These are phyloP conservation scores for Oncopodura yosiiana DNA, from an alignment of 1,140 invertebrate genomes.

Conservation along the genomic window DNA sequence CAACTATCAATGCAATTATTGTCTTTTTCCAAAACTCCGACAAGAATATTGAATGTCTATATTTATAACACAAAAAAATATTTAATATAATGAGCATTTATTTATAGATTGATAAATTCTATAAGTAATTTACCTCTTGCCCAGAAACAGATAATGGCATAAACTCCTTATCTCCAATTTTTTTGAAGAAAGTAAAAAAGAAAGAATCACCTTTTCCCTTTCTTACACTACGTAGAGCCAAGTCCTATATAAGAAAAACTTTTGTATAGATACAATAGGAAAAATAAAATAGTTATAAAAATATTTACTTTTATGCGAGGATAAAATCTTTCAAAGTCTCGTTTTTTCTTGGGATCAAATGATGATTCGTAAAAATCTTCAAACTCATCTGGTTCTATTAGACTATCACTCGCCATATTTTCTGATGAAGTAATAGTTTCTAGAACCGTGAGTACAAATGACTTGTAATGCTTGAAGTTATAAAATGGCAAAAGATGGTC, in stretches of 20 bases:
- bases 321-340: slow-evolving; percentile 34
- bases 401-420: slow-evolving; percentile 16
- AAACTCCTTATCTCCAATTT: slow-evolving; percentile 24
- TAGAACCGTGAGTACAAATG: slow-evolving; percentile 25
- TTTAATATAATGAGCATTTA: neutral
- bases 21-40: slow-evolving; percentile 24
- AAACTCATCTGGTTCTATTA: slow-evolving; percentile 32
- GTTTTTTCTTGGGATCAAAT: slow-evolving; percentile 31
- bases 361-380: slow-evolving; percentile 31
- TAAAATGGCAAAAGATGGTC: slow-evolving; percentile 32
- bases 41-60: slow-evolving; percentile 24
- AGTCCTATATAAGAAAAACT: slow-evolving; percentile 8
- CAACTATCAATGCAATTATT: slow-evolving; percentile 13
- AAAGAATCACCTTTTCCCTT: slow-evolving; percentile 17
- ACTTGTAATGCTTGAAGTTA: slow-evolving; percentile 34
- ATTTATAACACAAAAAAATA: neutral
- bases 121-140: slow-evolving; percentile 19
- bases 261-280: neutral
- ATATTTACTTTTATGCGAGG: slow-evolving; percentile 26
- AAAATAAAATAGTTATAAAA: slow-evolving; percentile 3
- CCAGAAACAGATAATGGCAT: slow-evolving; percentile 12
- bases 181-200: slow-evolving; percentile 29
- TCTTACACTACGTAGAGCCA: slow-evolving; percentile 22
- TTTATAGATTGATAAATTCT: neutral
- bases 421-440: slow-evolving; percentile 3